Evolutionary conservation across 2,888 invertebrate genomes (phyloP).

Genomic region (Epinotia nisella): DNA sequence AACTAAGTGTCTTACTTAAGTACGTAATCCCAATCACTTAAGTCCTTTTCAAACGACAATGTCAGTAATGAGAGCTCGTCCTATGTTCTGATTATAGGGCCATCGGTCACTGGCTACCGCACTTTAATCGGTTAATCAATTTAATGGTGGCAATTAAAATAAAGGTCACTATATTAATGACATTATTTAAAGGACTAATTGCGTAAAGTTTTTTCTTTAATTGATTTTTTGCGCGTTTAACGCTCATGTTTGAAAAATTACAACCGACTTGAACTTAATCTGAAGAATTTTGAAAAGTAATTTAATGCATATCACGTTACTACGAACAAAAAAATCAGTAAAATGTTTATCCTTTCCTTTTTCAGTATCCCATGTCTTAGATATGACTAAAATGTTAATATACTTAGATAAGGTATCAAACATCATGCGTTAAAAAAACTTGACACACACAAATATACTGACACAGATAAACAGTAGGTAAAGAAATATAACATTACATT

Average conservation of each 20-base stretch:
- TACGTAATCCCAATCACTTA: not conserved
- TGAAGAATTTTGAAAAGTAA: not conserved
- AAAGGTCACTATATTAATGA: slow-evolving; percentile 28
- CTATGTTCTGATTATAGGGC: slow-evolving; percentile 15
- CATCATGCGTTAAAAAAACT: not conserved
- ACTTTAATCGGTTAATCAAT: slow-evolving; percentile 32
- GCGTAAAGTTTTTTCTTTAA: not conserved
- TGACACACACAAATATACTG: too few relatives aligned
- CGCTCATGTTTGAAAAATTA: too few relatives aligned
- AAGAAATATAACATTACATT: not conserved
- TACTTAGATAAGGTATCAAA: not conserved
- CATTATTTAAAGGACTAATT: slow-evolving; percentile 14
- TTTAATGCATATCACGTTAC: not conserved
- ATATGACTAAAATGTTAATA: too few relatives aligned
- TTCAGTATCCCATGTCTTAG: too few relatives aligned
- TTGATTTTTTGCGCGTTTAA: not conserved
- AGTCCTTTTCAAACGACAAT: not conserved
- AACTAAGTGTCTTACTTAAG: not conserved
- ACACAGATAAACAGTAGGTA: not conserved
- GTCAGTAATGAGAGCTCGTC: not conserved
- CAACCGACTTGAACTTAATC: not conserved
- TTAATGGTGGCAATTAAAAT: slow-evolving; percentile 20
- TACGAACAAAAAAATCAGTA: not conserved
- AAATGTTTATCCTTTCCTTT: not conserved
- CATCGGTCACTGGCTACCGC: slow-evolving; percentile 29